Evolutionary conservation across 2,113 vertebrate genomes (phyloP), one percentile per base, ranked within the genome.

Genomic region (Aldabrachelys gigantea): DNA sequence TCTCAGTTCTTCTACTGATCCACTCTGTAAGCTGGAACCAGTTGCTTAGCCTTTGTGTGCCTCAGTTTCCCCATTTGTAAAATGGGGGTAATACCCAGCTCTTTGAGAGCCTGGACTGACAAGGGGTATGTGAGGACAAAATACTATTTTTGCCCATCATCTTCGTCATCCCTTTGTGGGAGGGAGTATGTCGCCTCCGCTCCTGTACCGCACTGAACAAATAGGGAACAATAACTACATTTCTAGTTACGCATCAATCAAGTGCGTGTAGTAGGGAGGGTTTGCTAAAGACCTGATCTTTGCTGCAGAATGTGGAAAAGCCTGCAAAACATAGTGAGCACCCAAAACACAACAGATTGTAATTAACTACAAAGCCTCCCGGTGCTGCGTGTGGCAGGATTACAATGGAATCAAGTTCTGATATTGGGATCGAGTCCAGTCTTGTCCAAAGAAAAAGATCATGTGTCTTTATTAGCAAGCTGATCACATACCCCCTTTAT

Each of bases 401-500:
- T 31, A 0, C 57, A 56, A 3, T 29, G 81, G 80, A 89, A 35
- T 38, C 24, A 50, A 78, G 90, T 80, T 93, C 92, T 85, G 19
- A 89, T 72, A 85, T 53, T 27, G 35, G 89, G 78, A 16, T 95
- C 97, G 80, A 94, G 96, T 96, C 95, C 84, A 89, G 87, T 84
- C 96, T 97, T 97, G 95, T 92, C 87, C 82, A 87, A 84, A 90
- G 82, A 38, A 53, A 91, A 95, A 88, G 82, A n/a, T 27, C 79
- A 8, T 2, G 8, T 88, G 91, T 75, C 83, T 94, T 92, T 90
- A 82, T 95, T 96, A 97, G 80, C 93, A 96, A 94, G 92, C 93
- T 95, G 92, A 97, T 96, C 93, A 94, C 94, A 91, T 31, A 80
- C 88, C 87, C 82, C 84, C 89, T 92, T 90, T 94, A 94, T 93